These are phyloP conservation scores for Acridotheres tristis DNA, from an alignment of 2,797 vertebrate species.

Conservation along the genomic window DNA sequence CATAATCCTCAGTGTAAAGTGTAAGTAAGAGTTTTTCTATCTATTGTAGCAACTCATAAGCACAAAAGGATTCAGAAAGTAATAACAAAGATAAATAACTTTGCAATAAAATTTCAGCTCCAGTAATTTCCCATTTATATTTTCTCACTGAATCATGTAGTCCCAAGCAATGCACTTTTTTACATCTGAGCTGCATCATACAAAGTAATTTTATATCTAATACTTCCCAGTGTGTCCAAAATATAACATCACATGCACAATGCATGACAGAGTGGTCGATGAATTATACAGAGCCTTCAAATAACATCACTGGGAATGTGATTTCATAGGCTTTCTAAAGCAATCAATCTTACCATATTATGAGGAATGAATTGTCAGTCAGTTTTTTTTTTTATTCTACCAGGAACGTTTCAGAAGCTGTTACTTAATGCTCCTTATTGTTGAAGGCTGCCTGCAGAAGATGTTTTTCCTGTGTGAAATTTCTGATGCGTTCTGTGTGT, in stretches of 20 bases:
- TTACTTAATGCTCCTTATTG: background rate
- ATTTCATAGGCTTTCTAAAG: conserved; percentile 10
- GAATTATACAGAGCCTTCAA: conserved; percentile 23
- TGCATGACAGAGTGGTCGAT: background rate
- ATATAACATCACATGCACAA: background rate
- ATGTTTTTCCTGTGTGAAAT: background rate
- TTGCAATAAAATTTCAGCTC: conserved; percentile 89
- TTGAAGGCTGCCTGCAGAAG: background rate
- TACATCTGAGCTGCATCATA: conserved; percentile 74
- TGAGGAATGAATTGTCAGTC: background rate
- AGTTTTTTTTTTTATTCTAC: background rate
- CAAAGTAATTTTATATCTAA: conserved; percentile 61
- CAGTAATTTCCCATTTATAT: conserved; percentile 93
- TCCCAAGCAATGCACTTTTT: conserved; percentile 81
- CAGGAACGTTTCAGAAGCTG: background rate
- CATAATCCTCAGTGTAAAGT: conserved; percentile 51
- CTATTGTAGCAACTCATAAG: conserved; percentile 28
- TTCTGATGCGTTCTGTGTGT: background rate
- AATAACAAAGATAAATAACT: conserved; percentile 87
- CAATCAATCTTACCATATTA: background rate
- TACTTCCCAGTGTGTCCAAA: conserved; percentile 50
- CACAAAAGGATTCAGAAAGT: conserved; percentile 71
- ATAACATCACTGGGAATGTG: conserved; percentile 11
- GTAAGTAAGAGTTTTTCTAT: conserved; percentile 45
- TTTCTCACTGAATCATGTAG: conserved; percentile 87